Conservation (phyloP, 1,140 invertebrate species). For the Uloborus diversus region DNA sequence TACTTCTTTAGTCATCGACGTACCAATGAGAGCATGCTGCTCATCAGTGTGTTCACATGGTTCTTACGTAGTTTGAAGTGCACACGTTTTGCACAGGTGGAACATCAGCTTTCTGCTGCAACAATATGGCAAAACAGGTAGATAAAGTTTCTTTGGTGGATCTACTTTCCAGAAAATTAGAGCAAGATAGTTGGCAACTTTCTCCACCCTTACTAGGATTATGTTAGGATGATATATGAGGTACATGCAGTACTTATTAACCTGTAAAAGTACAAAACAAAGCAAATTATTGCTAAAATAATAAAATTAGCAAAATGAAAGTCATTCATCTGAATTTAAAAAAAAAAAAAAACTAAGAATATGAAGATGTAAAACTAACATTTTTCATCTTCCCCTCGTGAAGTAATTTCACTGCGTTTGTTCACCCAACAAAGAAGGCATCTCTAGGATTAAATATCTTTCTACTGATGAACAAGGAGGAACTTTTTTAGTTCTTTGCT, state of each 20-base stretch:
- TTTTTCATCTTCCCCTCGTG: not conserved
- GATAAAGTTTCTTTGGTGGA: not conserved
- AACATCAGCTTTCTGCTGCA: not conserved
- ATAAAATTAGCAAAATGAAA: not conserved
- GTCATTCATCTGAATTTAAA: not conserved
- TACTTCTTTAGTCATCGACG: too few species aligned
- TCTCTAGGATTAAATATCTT: slow-evolving; percentile 2
- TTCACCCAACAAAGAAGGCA: not conserved
- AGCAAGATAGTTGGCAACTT: not conserved
- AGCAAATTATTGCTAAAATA: not conserved
- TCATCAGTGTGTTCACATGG: too few species aligned
- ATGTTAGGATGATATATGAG: not conserved
- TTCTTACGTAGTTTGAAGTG: too few species aligned
- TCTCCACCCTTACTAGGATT: not conserved
- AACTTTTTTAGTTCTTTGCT: not conserved
- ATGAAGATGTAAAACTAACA: not conserved
- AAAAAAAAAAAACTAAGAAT: not conserved
- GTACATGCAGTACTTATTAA: not conserved
- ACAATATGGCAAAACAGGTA: not conserved
- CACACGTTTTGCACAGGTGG: not conserved
- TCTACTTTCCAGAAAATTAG: not conserved
- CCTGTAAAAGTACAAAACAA: not conserved
- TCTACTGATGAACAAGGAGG: not conserved
- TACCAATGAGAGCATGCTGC: too few species aligned
- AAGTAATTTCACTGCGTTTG: slow-evolving; percentile 9